Base-by-base conservation (phyloP, 2,888 invertebrate species). In the Pherbina coryleti region DNA sequence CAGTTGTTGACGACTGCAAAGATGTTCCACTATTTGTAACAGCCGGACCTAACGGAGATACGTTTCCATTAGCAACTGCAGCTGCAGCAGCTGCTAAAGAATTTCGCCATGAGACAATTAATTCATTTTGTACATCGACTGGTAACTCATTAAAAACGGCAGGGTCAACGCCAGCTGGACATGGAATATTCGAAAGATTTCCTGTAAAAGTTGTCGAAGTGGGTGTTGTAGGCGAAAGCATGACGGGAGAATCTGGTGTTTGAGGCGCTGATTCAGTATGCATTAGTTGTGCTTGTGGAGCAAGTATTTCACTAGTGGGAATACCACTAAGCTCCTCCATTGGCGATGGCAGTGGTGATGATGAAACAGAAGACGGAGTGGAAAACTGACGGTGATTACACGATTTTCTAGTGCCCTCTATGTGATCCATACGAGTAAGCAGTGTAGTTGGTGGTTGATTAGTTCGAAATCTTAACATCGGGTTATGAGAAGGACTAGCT, bases 121-220 rank as follows among this genome's bases (percentile, higher is more conserved):
- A 89, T 87, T 95, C 95, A 83, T 93, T 92, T 87, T 95, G 94
- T 88, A 95, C 91, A 71, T 94, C 93, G 37, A 91, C 89, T 0
- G 95, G 95, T 81, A 95, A 89, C 81, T 94, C 93, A 82, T 92
- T 92, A 85, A 95, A 94, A 69, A 94, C 93, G 83, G 92, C 91
- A 75, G 92, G 91, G 89, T 94, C 94, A 22, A 93, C 93, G 82
- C 93, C 92, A 78, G 93, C 92, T 1, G 95, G 94, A 86, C 93
- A 93, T 80, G 91, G 91, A 78, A 91, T 87, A 78, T 88, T 86
- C 3, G 88, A 79, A 9, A 89, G 84, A 53, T 62, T 62, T 62
- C 84, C 83, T 22, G 82, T 83, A 19, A 84, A 82, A 7, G 80
- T 83, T 57, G 82, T 78, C n/a, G 80, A 78, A 34, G 76, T 51